Conservation (phyloP, 2,888 invertebrate genomes). For the Colostygia pectinataria region DNA sequence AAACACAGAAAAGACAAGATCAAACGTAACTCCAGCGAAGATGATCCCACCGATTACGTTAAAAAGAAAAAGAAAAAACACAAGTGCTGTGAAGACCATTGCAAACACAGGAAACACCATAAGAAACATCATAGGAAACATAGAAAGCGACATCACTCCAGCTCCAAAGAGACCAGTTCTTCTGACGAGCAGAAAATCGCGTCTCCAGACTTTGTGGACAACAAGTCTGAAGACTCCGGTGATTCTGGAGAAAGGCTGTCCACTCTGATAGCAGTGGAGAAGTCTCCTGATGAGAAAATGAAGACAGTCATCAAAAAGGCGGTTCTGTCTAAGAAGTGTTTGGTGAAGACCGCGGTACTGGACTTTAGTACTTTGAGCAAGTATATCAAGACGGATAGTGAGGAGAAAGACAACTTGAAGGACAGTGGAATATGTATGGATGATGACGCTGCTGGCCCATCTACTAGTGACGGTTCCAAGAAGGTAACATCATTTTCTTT, state of each 20-base stretch:
- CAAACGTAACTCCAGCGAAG: constrained; percentile 70
- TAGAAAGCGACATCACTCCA: constrained; percentile 87
- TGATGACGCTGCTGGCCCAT: constrained; percentile 50
- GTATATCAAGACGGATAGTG: constrained; percentile 49
- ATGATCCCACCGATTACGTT: constrained; percentile 75
- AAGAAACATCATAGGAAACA: constrained; percentile 91
- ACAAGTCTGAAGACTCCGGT: constrained; percentile 73
- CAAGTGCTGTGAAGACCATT: constrained; percentile 86
- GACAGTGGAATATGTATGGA: constrained; percentile 72
- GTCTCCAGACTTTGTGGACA: constrained; percentile 69
- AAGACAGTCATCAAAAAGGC: constrained; percentile 74
- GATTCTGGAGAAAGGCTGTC: constrained; percentile 67
- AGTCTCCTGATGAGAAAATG: constrained; percentile 70
- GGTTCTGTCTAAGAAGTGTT: constrained; percentile 63
- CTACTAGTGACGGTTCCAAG: constrained; percentile 56
- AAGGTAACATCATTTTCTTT: too few species aligned
- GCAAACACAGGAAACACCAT: constrained; percentile 88
- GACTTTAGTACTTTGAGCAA: constrained; percentile 69
- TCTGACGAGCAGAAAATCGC: constrained; percentile 72
- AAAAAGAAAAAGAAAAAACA: constrained; percentile 88
- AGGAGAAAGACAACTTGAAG: constrained; percentile 66
- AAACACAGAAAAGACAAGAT: constrained; percentile 87
- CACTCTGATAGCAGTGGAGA: constrained; percentile 66
- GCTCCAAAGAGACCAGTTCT: constrained; percentile 75
- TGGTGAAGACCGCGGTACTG: constrained; percentile 67